phyloP scores from a whole-genome alignment of 2,113 vertebrate species.

The Pseudonaja textilis region DNA sequence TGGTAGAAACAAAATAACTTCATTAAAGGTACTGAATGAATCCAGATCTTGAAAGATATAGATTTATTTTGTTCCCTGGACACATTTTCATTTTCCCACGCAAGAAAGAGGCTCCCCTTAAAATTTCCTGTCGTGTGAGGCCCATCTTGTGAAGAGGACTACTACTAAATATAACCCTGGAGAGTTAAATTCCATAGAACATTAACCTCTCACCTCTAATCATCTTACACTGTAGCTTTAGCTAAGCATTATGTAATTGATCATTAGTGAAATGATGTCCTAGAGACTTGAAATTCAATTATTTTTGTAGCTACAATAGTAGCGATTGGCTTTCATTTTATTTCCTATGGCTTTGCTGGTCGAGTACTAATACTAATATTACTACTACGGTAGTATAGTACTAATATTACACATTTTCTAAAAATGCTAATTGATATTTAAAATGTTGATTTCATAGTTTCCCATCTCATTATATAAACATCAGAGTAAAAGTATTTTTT shows the following conservation, averaged over 20 bases:
- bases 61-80: background rate
- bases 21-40: background rate
- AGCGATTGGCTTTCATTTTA: background rate
- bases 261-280: slow-evolving; percentile 56
- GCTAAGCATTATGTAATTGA: slow-evolving; percentile 65
- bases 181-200: slow-evolving; percentile 46
- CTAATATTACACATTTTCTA: background rate
- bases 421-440: slow-evolving; percentile 16
- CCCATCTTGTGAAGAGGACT: slow-evolving; percentile 27
- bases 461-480: background rate
- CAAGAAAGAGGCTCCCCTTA: background rate
- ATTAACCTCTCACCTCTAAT: slow-evolving; percentile 69
- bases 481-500: background rate
- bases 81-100: background rate
- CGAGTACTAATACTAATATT: background rate
- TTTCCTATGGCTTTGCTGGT: background rate
- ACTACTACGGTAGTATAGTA: background rate
- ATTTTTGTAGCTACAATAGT: slow-evolving; percentile 49
- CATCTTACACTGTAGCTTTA: slow-evolving; percentile 62
- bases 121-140: background rate
- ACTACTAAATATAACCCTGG: slow-evolving; percentile 50
- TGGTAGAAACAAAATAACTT: background rate
- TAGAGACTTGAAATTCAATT: slow-evolving; percentile 53
- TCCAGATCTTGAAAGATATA: background rate
- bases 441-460: background rate